Evolutionary conservation across 2,797 vertebrate genomes (phyloP), one percentile per base, ranked within the genome.

Genomic region (Bovichtus variegatus): DNA sequence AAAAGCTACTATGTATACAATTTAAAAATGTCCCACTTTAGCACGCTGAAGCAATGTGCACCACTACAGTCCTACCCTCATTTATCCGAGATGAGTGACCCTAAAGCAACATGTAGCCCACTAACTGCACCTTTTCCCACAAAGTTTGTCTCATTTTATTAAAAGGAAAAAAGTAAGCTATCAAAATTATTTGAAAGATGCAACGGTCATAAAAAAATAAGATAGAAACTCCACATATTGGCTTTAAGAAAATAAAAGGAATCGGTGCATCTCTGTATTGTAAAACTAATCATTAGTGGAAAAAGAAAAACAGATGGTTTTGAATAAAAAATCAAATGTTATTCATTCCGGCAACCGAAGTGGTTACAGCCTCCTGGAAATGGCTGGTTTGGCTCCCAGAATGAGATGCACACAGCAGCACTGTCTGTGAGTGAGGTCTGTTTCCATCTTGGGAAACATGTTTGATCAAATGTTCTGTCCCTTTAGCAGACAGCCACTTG

Each of bases 401-500:
- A 67, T 63, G 46, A 57, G 71, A 74, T 62, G 15, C 59, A 80
- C 49, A 67, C 62, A 78, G 76, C 55, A 81, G 58, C 53, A 67
- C 71, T 62, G 75, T 76, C 74, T 85, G 72, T 80, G 70, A 43
- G 50, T 55, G 50, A 77, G 53, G 74, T 25, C 62, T 70, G 47
- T 87, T 85, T 83, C 81, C 71, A 80, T 82, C 63, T 78, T 19
- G 70, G 64, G 70, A 84, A 85, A 81, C 29, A 71, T 67, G 82
- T 84, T 84, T 81, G 72, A 87, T 89, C 73, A 86, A 50, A 85
- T 69, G 71, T 78, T 66, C 74, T 74, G 68, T 82, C 59, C 74
- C 58, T 76, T 69, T 61, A 73, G 84, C 72, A 76, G 77, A 79
- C 59, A 9, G 58, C 78, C 71, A 76, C 87, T 87, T 69, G 53